These are phyloP conservation scores for Perccottus glenii DNA, from an alignment of 2,113 vertebrate genomes.

Conservation along the genomic window DNA sequence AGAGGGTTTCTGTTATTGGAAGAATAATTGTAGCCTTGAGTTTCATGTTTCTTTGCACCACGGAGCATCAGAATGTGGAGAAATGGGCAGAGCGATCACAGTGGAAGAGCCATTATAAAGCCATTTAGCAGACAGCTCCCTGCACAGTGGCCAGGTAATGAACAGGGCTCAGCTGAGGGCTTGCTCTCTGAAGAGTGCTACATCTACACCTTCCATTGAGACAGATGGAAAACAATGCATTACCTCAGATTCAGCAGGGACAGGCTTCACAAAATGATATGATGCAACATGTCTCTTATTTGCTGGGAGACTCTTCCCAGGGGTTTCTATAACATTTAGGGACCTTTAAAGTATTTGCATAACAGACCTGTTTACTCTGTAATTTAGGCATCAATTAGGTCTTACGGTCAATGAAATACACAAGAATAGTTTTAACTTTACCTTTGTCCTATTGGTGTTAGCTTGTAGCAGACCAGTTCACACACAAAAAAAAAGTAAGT, in stretches of 20 bases:
- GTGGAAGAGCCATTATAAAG: slow-evolving; percentile 71
- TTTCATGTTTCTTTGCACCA: slow-evolving; percentile 34
- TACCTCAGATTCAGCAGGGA: slow-evolving; percentile 47
- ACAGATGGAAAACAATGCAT: slow-evolving; percentile 58
- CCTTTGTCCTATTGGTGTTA: too few species aligned
- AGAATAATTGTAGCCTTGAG: slow-evolving; percentile 33
- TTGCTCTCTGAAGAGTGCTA: slow-evolving; percentile 53
- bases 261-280: slow-evolving; percentile 26
- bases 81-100: slow-evolving; percentile 56
- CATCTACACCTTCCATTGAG: slow-evolving; percentile 54
- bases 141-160: slow-evolving; percentile 62
- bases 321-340: not conserved
- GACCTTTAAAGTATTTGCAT: not conserved
- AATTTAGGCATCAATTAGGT: too few species aligned
- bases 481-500: too few species aligned
- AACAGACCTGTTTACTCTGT: too few species aligned
- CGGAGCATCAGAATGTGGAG: slow-evolving; percentile 56
- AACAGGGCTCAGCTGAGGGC: slow-evolving; percentile 59
- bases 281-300: slow-evolving; percentile 11
- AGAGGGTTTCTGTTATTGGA: slow-evolving; percentile 15
- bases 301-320: not conserved
- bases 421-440: too few species aligned
- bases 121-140: slow-evolving; percentile 66
- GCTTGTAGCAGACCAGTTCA: too few species aligned
- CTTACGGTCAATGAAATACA: too few species aligned